Evolutionary conservation across 2,888 invertebrate genomes (phyloP).

Genomic region (Caenorhabditis macrosperma): DNA sequence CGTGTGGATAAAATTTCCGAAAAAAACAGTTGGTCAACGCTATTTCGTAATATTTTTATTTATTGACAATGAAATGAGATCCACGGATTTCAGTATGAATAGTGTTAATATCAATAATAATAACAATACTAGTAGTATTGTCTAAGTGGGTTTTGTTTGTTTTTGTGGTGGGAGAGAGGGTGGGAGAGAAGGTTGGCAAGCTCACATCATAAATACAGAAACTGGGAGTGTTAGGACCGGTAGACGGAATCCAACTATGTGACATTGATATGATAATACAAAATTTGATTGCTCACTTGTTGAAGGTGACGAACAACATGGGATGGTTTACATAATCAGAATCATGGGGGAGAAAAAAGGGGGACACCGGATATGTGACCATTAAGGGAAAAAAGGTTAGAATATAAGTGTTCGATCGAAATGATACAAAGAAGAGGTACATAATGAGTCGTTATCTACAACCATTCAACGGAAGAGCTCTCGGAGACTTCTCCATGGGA

Average conservation of each 20-base stretch:
- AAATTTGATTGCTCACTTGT: slow-evolving; percentile 21
- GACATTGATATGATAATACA: slow-evolving; percentile 37
- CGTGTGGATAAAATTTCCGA: slow-evolving; percentile 6
- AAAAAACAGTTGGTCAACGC: neutral
- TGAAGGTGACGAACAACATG: neutral
- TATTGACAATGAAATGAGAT: slow-evolving; percentile 11
- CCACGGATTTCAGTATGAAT: neutral
- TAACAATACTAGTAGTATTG: slow-evolving; percentile 21
- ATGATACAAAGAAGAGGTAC: slow-evolving; percentile 9
- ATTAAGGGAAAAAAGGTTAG: neutral
- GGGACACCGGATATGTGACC: slow-evolving; percentile 19
- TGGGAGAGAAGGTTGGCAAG: slow-evolving; percentile 34
- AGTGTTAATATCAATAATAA: slow-evolving; percentile 9
- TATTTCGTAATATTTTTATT: neutral
- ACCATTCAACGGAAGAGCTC: slow-evolving; percentile 67
- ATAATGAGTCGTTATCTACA: slow-evolving; percentile 49
- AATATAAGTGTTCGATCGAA: neutral
- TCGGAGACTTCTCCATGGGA: slow-evolving; percentile 58
- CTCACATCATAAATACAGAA: slow-evolving; percentile 55
- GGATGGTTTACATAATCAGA: neutral
- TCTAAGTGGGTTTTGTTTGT: slow-evolving; percentile 16
- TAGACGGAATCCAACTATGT: slow-evolving; percentile 17
- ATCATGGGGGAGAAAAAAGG: slow-evolving; percentile 5
- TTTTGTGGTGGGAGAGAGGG: slow-evolving; percentile 1
- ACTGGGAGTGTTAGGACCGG: slow-evolving; percentile 32